Evolutionary conservation across 2,797 vertebrate species (phyloP).

Genomic region (Myotis planiceps): DNA sequence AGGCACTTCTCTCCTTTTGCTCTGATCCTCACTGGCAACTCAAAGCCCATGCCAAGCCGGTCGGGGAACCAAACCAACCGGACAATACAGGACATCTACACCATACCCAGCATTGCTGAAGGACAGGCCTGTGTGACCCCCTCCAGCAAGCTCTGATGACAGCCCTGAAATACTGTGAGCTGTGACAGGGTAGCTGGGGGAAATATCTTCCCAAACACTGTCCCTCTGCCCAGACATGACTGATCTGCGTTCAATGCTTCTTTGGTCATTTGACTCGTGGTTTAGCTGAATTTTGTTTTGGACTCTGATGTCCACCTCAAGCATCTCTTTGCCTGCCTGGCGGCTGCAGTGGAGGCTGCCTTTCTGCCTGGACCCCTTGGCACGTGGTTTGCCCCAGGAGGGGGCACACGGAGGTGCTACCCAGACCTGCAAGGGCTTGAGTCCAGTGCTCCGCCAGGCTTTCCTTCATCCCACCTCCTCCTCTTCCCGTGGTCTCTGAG

Average conservation of each 20-base stretch:
- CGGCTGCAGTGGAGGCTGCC: fast-evolving
- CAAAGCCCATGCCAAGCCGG: not conserved
- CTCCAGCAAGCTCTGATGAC: not conserved
- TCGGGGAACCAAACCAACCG: not conserved
- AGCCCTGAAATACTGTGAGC: not conserved
- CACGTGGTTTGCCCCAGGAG: not conserved
- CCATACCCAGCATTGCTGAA: not conserved
- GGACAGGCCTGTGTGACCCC: not conserved
- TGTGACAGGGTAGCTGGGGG: too few species aligned
- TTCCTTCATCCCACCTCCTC: not conserved
- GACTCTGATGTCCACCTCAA: not conserved
- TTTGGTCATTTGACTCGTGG: not conserved
- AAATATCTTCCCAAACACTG: not conserved
- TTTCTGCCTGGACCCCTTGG: fast-evolving
- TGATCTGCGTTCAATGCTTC: not conserved
- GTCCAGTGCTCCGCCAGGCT: not conserved
- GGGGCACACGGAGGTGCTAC: not conserved
- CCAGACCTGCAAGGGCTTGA: not conserved
- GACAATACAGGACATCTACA: not conserved
- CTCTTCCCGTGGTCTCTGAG: not conserved
- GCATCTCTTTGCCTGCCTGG: not conserved
- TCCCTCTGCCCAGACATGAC: not conserved
- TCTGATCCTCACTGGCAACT: not conserved
- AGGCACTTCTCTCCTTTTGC: not conserved
- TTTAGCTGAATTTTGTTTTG: not conserved